Base-by-base conservation (phyloP, 2,113 vertebrate genomes). In the Orcinus orca region DNA sequence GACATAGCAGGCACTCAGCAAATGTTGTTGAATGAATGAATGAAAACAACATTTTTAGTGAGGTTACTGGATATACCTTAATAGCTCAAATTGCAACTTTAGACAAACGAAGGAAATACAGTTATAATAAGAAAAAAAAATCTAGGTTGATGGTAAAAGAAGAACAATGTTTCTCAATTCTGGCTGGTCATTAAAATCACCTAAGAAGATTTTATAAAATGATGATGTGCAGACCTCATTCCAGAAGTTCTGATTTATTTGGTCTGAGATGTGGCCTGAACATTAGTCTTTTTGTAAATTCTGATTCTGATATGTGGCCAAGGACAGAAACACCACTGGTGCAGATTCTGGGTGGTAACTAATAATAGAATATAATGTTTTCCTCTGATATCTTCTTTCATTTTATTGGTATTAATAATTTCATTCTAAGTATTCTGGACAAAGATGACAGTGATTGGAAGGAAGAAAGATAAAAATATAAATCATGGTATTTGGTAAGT, bases 381-480 rank as follows among this genome's bases (percentile, higher is more conserved):
- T 47, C 38, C 15, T 50, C 36, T 74, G 25, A 47, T 44, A 65
- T 47, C 18, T 8, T 41, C 8, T 68, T 91, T 95, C 7, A 33
- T 88, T 88, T 89, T 88, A 33, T 79, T 92, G 62, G 4, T 83
- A 17, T 71, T 79, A 47, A 53, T 92, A 83, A 84, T 80, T 73
- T 93, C 84, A 77, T 89, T 83, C 17, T 58, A 79, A 89, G 44
- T 83, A 50, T 95, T 92, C n/a, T 77, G 93, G 65, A 60, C n/a
- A 79, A 85, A 85, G 55, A 80, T 73, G 44, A n/a, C n/a, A 76
- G 68, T 95, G 65, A 79, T 25, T 58, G 55, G n/a, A 81, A 85
- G 73, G 58, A 73, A 85, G 44, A 36, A 41, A 88, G 31, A 68
- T 87, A 81, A 93, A 92, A 71, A 60, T 67, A 88, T 11, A 92